These are phyloP conservation scores for Heliconius eleuchia DNA, from an alignment of 1,140 invertebrate genomes.

Conservation along the genomic window DNA sequence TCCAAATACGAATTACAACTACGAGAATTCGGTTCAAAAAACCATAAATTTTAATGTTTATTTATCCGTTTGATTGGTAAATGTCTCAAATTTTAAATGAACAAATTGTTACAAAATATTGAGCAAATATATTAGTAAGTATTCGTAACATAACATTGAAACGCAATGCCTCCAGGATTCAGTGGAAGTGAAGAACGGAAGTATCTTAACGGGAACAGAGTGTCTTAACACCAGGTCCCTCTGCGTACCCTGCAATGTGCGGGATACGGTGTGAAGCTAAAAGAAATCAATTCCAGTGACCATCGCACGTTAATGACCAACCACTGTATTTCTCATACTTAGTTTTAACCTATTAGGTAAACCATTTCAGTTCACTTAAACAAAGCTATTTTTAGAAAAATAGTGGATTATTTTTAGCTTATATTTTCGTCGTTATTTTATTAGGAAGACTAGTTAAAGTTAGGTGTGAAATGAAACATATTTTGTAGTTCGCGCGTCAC, in stretches of 20 bases:
- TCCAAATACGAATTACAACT: neutral
- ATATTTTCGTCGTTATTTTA: neutral
- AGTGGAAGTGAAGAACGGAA: too few species aligned
- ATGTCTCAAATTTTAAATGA: neutral
- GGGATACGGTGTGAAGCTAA: too few species aligned
- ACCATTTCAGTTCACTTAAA: too few species aligned
- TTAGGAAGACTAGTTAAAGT: neutral
- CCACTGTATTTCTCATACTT: too few species aligned
- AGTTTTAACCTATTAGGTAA: too few species aligned
- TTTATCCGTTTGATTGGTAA: neutral
- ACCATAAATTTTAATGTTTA: neutral
- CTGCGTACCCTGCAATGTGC: too few species aligned
- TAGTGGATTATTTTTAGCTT: neutral
- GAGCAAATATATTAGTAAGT: neutral
- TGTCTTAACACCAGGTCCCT: too few species aligned
- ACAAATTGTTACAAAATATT: neutral
- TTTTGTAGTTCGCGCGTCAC: conserved; percentile 33
- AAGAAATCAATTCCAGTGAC: too few species aligned
- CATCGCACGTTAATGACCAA: too few species aligned
- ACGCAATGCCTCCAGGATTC: too few species aligned
- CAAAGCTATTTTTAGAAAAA: neutral
- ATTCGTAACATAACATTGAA: neutral
- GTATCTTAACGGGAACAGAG: too few species aligned
- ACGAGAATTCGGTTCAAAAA: neutral
- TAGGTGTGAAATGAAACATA: conserved; percentile 1